Evolutionary conservation across 2,113 vertebrate genomes (phyloP).

Genomic region (Rousettus leschenaultii): DNA sequence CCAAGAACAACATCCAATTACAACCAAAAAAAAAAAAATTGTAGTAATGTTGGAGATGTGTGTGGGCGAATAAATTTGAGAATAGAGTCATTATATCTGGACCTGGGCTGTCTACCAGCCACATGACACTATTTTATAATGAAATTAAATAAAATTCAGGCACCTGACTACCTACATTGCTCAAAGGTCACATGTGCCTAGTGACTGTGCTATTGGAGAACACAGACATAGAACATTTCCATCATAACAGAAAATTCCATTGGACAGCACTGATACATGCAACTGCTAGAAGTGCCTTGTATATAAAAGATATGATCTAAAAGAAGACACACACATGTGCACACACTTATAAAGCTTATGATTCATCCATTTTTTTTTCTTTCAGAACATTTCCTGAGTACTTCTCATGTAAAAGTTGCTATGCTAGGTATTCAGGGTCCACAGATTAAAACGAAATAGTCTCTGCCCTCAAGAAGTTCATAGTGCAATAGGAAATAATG

Average conservation of each 20-base stretch:
- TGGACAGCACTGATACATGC: not conserved
- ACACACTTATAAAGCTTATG: not conserved
- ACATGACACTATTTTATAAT: not conserved
- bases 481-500: not conserved
- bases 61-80: not conserved
- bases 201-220: not conserved
- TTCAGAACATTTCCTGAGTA: not conserved
- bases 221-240: not conserved
- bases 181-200: not conserved
- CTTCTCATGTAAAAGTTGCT: not conserved
- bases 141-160: constrained; percentile 21
- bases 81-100: not conserved
- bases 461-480: not conserved
- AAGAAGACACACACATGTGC: not conserved
- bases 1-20: not conserved
- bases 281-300: not conserved
- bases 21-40: not conserved
- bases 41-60: not conserved
- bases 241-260: not conserved
- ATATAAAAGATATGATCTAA: not conserved
- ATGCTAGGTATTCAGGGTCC: not conserved
- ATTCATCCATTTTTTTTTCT: not conserved
- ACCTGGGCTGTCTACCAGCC: not conserved
- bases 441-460: constrained; percentile 22
- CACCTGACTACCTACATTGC: not conserved